A percentile compares a stretch with the other conserved stretches of the same genome.
phyloP scores from a whole-genome alignment of 1,140 invertebrate species.

The Drosophila navojoa region DNA sequence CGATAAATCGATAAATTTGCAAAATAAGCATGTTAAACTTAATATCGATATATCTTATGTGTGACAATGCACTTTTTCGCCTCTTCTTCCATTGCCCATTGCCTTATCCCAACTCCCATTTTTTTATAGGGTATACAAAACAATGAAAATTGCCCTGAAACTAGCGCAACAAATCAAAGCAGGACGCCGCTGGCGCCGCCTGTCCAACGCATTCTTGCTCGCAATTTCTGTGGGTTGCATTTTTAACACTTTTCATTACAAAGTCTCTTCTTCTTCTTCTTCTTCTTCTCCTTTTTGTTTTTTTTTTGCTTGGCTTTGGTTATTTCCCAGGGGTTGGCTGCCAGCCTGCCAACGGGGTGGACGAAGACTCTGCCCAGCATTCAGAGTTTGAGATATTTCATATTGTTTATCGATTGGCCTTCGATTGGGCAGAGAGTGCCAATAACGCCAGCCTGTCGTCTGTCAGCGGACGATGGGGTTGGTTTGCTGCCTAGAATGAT shows the following conservation, averaged over 20 bases:
- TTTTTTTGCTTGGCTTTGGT: neutral
- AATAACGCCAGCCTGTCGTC: conserved; percentile 41
- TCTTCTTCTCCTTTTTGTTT: too few relatives aligned
- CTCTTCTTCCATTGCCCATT: neutral
- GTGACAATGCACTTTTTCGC: neutral
- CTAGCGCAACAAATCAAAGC: conserved; percentile 37
- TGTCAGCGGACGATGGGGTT: conserved; percentile 54
- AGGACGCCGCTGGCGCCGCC: neutral
- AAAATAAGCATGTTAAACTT: too few relatives aligned
- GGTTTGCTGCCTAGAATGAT: neutral
- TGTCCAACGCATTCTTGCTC: neutral
- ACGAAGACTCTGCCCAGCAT: conserved; percentile 6
- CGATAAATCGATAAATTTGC: neutral
- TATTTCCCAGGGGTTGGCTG: conserved; percentile 37
- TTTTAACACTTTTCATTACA: conserved; percentile 45
- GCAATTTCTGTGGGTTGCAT: conserved; percentile 34
- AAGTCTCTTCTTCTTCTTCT: too few relatives aligned
- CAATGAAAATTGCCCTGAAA: neutral
- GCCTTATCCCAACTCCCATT: neutral
- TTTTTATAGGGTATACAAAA: conserved; percentile 1
- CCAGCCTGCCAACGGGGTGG: neutral
- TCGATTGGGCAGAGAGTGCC: conserved; percentile 59
- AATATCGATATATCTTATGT: neutral
- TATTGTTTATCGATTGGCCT: conserved; percentile 77
- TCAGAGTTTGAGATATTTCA: neutral